Base-by-base conservation (phyloP, 30 jellyfish, hydroid and myxozoan genomes). In the Cassiopea andromeda region DNA sequence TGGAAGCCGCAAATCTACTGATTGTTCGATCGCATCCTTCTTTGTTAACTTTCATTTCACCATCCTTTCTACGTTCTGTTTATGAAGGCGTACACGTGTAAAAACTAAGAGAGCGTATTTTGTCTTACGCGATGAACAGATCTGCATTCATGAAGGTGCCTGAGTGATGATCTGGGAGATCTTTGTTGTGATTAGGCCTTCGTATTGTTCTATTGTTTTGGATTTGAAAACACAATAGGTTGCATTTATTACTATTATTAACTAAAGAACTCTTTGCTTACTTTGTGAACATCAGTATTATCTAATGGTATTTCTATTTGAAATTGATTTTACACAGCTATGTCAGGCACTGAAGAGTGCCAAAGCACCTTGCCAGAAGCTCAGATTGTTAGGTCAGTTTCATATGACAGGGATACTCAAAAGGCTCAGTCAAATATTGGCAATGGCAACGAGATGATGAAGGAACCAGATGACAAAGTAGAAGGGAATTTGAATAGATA, bases 1-100 rank as follows among this genome's bases (percentile, higher is more conserved):
- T 80, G 48, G 89, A 80, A 80, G 79, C 76, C 89, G 44, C 76
- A 27, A 64, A 9, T 80, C 89, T 60, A 43, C 60, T 80, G 89
- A 80, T 59, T 64, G 44, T 60, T 80, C 89, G 79, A 80, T 44
- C 67, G 16, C 60, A 58, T 79, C 77, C 8, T 44, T 60, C 59
- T 58, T 59, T 58, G 61, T 60, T 47, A 44, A 70, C 48, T 70
- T 43, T 19, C n/a, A 70, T 17, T 70, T 7, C 18, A 70, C 54
- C 79, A 70, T 1, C 38, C 50, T 70, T 70, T n/a, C 50, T 50
- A 70, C 4, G 54, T 70, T 19, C 79, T 70, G n/a, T 43, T 70
- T 43, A 38, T 70, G 15, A 43, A 70, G 59, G 19, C 18, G 12
- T 48, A 10, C 87, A 78, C 79, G 79, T 19, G 79, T 70, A 19